Percentiles rank a stretch among this genome's conserved stretches.
These are phyloP conservation scores for Metalampra italica DNA, from an alignment of 2,888 invertebrate species.

Conservation along the genomic window DNA sequence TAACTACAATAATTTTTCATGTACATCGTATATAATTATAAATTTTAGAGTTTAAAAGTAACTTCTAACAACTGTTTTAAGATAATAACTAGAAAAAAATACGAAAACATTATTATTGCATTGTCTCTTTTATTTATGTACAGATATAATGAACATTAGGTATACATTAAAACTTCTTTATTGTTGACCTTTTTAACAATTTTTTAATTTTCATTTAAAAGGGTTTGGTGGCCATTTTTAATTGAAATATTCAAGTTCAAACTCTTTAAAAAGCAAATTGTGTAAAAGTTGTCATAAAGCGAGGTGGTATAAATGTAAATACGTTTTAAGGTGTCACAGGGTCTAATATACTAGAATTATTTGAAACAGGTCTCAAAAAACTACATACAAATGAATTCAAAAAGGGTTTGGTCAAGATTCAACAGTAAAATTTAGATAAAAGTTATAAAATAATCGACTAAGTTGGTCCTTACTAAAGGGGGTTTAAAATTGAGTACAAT, in stretches of 20 bases:
- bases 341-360: conserved; percentile 48
- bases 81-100: conserved; percentile 58
- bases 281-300: conserved; percentile 51
- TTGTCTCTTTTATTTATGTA: conserved; percentile 50
- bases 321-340: conserved; percentile 39
- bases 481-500: conserved; percentile 3
- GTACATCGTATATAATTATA: conserved; percentile 66
- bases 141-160: conserved; percentile 40
- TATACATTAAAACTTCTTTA: conserved; percentile 29
- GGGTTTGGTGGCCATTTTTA: conserved; percentile 28
- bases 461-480: conserved; percentile 59
- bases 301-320: conserved; percentile 47
- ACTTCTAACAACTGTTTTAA: conserved; percentile 52
- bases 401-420: conserved; percentile 53
- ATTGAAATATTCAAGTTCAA: conserved; percentile 35
- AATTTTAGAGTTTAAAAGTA: conserved; percentile 48
- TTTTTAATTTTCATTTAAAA: conserved; percentile 32
- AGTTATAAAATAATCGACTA: conserved; percentile 33
- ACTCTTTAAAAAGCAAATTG: conserved; percentile 44
- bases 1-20: conserved; percentile 69
- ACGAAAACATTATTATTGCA: conserved; percentile 74
- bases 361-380: conserved; percentile 54
- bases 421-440: conserved; percentile 38
- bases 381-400: conserved; percentile 49
- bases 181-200: conserved; percentile 27